phyloP scores from a whole-genome alignment of 2,797 vertebrate genomes.

The Champsocephalus gunnari region DNA sequence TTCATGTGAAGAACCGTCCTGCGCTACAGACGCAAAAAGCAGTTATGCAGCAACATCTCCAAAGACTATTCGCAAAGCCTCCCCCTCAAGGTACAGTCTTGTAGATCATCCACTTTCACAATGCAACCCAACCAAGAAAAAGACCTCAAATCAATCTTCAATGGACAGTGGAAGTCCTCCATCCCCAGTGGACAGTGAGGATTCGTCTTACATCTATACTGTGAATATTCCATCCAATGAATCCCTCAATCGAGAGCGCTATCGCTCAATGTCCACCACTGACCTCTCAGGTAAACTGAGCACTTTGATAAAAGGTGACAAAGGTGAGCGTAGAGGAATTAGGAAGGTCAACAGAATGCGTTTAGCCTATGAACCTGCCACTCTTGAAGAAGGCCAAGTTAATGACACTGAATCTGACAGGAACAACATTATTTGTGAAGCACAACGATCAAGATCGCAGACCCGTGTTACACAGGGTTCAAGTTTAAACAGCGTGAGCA shows the following conservation, averaged over 20 bases:
- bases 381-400: constrained; percentile 47
- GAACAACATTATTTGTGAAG: constrained; percentile 27
- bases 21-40: constrained; percentile 64
- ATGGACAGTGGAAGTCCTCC: constrained; percentile 72
- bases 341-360: constrained; percentile 72
- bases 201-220: constrained; percentile 80
- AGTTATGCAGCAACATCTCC: constrained; percentile 28
- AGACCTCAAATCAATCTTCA: constrained; percentile 63
- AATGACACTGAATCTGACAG: constrained; percentile 28
- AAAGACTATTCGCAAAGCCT: constrained; percentile 56
- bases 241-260: constrained; percentile 63
- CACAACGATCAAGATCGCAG: constrained; percentile 56
- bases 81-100: constrained; percentile 62
- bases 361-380: constrained; percentile 60
- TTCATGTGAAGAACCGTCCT: constrained; percentile 75
- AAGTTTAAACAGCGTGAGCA: constrained; percentile 54
- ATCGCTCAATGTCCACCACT: constrained; percentile 72
- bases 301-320: constrained; percentile 53
- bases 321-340: constrained; percentile 52
- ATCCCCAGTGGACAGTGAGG: constrained; percentile 83
- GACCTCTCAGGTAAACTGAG: constrained; percentile 73
- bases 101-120: constrained; percentile 58
- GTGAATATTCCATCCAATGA: constrained; percentile 66
- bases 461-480: constrained; percentile 30
- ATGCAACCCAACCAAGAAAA: constrained; percentile 61